These are phyloP conservation scores for Erpetoichthys calabaricus DNA, from an alignment of 2,797 vertebrate genomes.

Conservation along the genomic window DNA sequence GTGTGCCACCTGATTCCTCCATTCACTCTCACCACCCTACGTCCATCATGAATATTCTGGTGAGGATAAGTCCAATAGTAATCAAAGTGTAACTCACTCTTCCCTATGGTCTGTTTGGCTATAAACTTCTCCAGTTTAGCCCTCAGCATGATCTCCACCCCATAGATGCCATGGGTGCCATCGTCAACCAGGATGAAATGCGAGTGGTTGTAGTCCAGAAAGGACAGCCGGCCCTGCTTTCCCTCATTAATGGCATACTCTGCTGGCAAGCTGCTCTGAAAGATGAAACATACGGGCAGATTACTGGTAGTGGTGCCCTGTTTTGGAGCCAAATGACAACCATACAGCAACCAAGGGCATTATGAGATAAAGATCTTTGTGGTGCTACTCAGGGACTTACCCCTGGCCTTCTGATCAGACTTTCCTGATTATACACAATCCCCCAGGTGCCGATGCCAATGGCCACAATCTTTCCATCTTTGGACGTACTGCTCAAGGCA, in stretches of 20 bases:
- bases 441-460: constrained; percentile 90
- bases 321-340: too few species aligned
- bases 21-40: too few species aligned
- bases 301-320: too few species aligned
- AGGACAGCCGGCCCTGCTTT: constrained; percentile 63
- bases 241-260: constrained; percentile 65
- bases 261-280: constrained; percentile 49
- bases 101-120: constrained; percentile 59
- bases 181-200: constrained; percentile 92
- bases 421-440: constrained; percentile 62
- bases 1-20: too few species aligned
- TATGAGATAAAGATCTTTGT: too few species aligned
- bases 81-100: too few species aligned
- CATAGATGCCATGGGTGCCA: constrained; percentile 68
- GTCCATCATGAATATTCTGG: too few species aligned
- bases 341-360: too few species aligned
- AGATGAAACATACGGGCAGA: too few species aligned
- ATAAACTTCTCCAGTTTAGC: constrained; percentile 77
- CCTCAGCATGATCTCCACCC: constrained; percentile 61
- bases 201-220: constrained; percentile 84
- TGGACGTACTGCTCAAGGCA: constrained; percentile 53
- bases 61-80: too few species aligned
- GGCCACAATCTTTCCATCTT: constrained; percentile 58
- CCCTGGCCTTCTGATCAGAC: constrained; percentile 37
- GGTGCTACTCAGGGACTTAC: too few species aligned